These are phyloP conservation scores for Adoxophyes honmai DNA, from an alignment of 1,140 invertebrate genomes.

Conservation along the genomic window DNA sequence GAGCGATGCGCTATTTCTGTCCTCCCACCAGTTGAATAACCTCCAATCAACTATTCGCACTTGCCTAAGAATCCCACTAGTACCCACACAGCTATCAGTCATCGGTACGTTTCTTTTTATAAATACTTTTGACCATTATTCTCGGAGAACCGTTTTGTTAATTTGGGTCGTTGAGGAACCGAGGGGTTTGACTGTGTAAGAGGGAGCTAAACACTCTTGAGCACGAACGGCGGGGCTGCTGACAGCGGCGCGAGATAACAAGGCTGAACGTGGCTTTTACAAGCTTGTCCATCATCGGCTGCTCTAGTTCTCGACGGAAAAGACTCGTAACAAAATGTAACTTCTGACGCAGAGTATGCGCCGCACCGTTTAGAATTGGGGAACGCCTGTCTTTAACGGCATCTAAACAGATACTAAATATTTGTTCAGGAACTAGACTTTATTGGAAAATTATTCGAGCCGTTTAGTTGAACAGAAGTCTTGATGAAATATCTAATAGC, in stretches of 20 bases:
- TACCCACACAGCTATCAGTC: constrained; percentile 29
- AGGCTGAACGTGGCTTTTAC: background rate
- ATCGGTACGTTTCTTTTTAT: constrained; percentile 12
- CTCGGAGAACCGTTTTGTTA: background rate
- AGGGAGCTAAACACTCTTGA: background rate
- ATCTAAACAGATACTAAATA: too few relatives aligned
- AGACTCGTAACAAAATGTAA: too few relatives aligned
- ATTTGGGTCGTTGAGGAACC: too few relatives aligned
- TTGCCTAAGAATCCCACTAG: constrained; percentile 51
- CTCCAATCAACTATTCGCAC: constrained; percentile 75
- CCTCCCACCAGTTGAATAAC: constrained; percentile 71
- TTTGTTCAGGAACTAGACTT: too few relatives aligned
- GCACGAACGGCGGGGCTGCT: background rate
- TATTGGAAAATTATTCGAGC: too few relatives aligned
- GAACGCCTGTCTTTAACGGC: too few relatives aligned
- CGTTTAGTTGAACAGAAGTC: too few relatives aligned
- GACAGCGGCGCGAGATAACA: background rate
- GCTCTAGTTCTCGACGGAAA: background rate
- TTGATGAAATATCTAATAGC: too few relatives aligned
- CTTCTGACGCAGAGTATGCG: too few relatives aligned
- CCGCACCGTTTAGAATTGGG: too few relatives aligned
- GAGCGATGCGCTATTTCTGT: constrained; percentile 66
- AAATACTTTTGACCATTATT: constrained; percentile 26
- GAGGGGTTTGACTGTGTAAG: background rate
- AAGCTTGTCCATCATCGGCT: background rate